Base-by-base conservation (phyloP, 2,888 invertebrate genomes). In the Euzophera pinguis region DNA sequence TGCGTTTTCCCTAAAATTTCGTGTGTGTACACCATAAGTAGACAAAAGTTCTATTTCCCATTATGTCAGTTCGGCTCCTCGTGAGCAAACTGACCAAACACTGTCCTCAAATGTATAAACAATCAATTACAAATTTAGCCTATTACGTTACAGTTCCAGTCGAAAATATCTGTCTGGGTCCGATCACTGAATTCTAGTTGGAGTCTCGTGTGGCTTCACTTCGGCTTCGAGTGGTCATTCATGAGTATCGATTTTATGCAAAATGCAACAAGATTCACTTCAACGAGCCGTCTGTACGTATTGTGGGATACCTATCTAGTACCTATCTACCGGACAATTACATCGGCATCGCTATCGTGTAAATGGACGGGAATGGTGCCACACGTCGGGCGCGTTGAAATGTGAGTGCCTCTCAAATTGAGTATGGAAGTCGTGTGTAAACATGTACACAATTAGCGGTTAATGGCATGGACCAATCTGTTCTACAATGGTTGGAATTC, bases 211-310 rank as follows among this genome's bases (percentile, higher is more conserved):
- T 64, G 71, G 70, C 63, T 67, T 63, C 63, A 63, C 67, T 63
- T 67, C 72, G 74, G 79, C 73, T 70, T 71, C 72, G 73, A 72
- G 77, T 72, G 73, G 69, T 78, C 84, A 87, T 88, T 89, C 88
- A 85, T 82, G 87, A 84, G 79, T 86, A 90, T 90, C 86, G 90
- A 90, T 90, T 90, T 89, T 89, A 89, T 90, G 89, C 88, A 90
- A 89, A 90, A 86, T 88, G 85, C 87, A 89, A 85, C 87, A 86
- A 88, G 86, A 87, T 89, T 89, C 86, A 86, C 84, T 84, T 80
- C 80, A 81, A 81, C 81, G 76, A 71, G 78, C 76, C 69, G 76
- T 64, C 71, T 74, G 72, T 78, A 78, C 75, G 72, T 78, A 78
- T 74, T 68, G 67, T 75, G 73, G 70, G 70, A 5, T 73, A 71